A percentile compares a stretch with the other conserved stretches of the same genome.
Evolutionary conservation across 2,113 vertebrate species (phyloP).

Genomic region (Camelus dromedarius): DNA sequence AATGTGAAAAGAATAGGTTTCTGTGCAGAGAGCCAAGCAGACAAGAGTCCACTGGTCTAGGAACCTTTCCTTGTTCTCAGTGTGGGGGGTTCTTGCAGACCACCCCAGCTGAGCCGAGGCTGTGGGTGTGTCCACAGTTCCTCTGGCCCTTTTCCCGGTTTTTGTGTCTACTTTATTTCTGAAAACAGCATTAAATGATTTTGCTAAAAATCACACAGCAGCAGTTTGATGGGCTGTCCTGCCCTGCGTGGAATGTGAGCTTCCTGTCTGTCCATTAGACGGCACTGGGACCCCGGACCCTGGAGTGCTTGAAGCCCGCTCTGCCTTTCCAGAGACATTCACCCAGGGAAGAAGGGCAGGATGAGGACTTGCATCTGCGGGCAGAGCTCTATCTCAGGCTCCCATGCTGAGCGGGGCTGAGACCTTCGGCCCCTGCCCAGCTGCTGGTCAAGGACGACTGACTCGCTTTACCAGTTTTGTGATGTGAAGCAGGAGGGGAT

Average conservation of each 20-base stretch:
- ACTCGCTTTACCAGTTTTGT: not conserved
- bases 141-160: not conserved
- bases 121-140: too few relatives aligned
- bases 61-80: not conserved
- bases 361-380: not conserved
- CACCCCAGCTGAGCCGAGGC: too few relatives aligned
- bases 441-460: too few relatives aligned
- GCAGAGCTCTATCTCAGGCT: not conserved
- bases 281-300: not conserved
- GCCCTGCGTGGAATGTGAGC: not conserved
- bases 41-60: not conserved
- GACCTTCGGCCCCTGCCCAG: too few relatives aligned
- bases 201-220: not conserved
- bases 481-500: not conserved
- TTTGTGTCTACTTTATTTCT: not conserved
- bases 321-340: not conserved
- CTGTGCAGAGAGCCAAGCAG: not conserved
- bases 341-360: not conserved
- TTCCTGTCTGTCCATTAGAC: not conserved
- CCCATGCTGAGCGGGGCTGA: fast-evolving
- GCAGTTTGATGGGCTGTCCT: too few relatives aligned
- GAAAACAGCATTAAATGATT: not conserved
- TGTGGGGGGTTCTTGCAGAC: fast-evolving
- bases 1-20: not conserved
- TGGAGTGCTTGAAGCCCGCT: not conserved